Percentiles rank a stretch among this genome's conserved stretches.
Evolutionary conservation across 1,140 invertebrate species (phyloP).

Genomic region (Pogonomyrmex barbatus): DNA sequence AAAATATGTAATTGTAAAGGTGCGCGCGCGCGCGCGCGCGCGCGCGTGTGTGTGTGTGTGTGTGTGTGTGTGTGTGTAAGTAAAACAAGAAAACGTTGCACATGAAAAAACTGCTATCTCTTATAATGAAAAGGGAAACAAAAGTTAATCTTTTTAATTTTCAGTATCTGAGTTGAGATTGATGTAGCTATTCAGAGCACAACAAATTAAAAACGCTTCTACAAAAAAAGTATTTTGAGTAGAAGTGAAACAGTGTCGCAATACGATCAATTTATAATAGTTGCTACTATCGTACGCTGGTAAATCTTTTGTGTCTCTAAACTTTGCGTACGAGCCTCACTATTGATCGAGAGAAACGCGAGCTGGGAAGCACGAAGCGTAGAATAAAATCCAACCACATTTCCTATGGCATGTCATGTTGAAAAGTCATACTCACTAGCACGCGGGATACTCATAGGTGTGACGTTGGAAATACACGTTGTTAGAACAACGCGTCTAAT

Average conservation of each 20-base stretch:
- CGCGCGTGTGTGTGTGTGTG: too few relatives aligned
- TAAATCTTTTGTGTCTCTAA: slow-evolving; percentile 30
- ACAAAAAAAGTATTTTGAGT: slow-evolving; percentile 28
- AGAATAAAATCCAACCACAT: slow-evolving; percentile 48
- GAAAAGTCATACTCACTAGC: slow-evolving; percentile 26
- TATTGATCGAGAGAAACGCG: slow-evolving; percentile 12
- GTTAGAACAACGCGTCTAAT: slow-evolving; percentile 54
- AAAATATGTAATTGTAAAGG: background rate
- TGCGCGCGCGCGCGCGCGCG: too few relatives aligned
- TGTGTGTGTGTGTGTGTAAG: too few relatives aligned
- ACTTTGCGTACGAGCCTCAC: slow-evolving; percentile 10
- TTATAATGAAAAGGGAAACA: background rate
- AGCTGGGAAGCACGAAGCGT: background rate
- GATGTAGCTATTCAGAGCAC: background rate
- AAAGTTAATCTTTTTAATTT: background rate
- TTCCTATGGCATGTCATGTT: background rate
- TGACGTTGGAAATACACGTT: slow-evolving; percentile 45
- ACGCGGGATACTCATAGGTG: background rate
- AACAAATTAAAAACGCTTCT: slow-evolving; percentile 14
- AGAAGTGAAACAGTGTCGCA: background rate
- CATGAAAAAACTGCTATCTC: background rate
- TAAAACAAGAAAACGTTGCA: too few relatives aligned
- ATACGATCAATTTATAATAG: background rate
- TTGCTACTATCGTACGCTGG: background rate
- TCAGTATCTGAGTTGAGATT: background rate